A percentile compares a stretch with the other conserved stretches of the same genome.
Evolutionary conservation across 2,113 vertebrate species (phyloP).

Genomic region (Phrynosoma blainvillii): DNA sequence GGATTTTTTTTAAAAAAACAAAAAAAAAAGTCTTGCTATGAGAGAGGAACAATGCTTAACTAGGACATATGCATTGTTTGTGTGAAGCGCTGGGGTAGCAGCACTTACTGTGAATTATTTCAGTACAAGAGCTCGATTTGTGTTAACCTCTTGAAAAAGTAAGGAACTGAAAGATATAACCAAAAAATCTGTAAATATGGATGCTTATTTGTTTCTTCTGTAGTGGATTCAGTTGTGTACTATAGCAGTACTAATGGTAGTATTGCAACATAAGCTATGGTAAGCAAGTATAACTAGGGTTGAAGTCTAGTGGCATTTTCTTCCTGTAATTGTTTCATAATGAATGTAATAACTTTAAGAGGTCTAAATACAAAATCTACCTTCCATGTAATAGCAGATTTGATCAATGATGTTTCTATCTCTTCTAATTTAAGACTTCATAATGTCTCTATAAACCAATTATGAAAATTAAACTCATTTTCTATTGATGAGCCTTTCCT

Average conservation of each 20-base stretch:
- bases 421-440: conserved; percentile 1
- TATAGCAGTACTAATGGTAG: neutral
- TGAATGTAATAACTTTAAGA: neutral
- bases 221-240: neutral
- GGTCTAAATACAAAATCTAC: neutral
- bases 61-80: no score
- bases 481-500: conserved; percentile 62
- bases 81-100: neutral
- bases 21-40: no score
- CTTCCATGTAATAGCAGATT: neutral
- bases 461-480: conserved; percentile 57
- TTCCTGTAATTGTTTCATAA: neutral
- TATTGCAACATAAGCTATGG: neutral
- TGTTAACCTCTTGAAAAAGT: neutral
- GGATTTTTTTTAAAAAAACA: no score
- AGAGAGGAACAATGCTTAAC: no score
- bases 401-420: neutral
- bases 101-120: neutral
- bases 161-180: neutral
- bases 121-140: neutral
- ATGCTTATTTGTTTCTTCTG: neutral
- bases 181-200: neutral
- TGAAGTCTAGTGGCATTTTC: neutral
- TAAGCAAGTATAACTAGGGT: neutral
- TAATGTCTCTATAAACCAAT: conserved; percentile 18